Evolutionary conservation across 2,797 vertebrate species (phyloP).

Genomic region (Fistularia tabacaria): DNA sequence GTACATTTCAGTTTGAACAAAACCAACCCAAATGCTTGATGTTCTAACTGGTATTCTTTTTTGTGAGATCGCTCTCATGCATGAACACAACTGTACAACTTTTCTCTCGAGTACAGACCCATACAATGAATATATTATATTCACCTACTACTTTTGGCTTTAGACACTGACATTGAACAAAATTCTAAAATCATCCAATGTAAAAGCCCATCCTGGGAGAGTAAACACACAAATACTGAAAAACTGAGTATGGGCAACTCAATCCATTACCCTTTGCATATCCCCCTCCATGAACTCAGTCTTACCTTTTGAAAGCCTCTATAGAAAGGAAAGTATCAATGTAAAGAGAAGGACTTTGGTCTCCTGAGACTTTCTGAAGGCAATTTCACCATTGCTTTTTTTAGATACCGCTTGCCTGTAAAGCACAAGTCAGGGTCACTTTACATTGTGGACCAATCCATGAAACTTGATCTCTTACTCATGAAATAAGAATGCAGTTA

Average conservation of each 20-base stretch:
- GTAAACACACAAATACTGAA: no score
- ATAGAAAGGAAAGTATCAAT: conserved; percentile 44
- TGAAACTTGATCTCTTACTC: conserved; percentile 62
- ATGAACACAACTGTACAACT: no score
- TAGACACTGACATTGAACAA: no score
- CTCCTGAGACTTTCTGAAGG: conserved; percentile 60
- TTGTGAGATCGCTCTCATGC: no score
- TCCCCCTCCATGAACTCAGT: conserved; percentile 32
- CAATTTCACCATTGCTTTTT: conserved; percentile 62
- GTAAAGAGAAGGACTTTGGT: conserved; percentile 47
- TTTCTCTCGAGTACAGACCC: no score
- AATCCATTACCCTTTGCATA: conserved; percentile 36
- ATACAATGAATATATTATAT: no score
- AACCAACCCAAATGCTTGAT: no score
- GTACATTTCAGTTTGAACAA: no score
- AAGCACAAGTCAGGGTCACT: conserved; percentile 50
- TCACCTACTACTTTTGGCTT: no score
- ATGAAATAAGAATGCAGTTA: conserved; percentile 63
- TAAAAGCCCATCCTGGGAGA: no score
- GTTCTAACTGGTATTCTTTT: no score
- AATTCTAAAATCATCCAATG: no score
- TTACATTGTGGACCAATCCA: conserved; percentile 55
- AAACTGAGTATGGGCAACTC: conserved; percentile 1
- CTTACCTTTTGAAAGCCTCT: conserved; percentile 51
- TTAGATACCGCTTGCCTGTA: conserved; percentile 52